phyloP scores from a whole-genome alignment of 1,140 invertebrate species.

The Trichomalopsis sarcophagae region DNA sequence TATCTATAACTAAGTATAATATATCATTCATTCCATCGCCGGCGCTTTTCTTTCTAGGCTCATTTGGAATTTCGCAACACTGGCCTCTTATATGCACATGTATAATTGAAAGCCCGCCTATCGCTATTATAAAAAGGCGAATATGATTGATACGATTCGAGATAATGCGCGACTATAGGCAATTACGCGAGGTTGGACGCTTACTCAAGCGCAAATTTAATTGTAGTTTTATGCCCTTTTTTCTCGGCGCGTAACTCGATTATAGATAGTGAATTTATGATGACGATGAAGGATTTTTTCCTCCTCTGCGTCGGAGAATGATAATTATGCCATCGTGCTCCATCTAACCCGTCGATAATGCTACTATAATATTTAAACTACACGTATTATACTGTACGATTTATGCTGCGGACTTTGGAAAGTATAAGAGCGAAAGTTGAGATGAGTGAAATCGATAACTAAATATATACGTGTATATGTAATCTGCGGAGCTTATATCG shows the following conservation, averaged over 20 bases:
- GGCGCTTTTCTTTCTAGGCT: not conserved
- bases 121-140: not conserved
- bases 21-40: no score
- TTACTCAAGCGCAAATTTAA: constrained; percentile 1
- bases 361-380: no score
- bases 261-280: not conserved
- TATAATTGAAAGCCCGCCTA: not conserved
- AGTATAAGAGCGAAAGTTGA: no score
- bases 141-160: not conserved
- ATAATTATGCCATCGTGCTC: not conserved
- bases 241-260: not conserved
- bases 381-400: no score
- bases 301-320: not conserved
- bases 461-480: no score
- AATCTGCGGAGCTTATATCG: not conserved
- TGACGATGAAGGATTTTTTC: not conserved
- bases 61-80: not conserved
- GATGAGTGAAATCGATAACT: not conserved
- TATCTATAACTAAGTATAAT: no score
- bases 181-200: not conserved
- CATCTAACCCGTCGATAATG: no score
- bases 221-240: not conserved
- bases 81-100: not conserved
- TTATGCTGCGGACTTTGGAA: no score
- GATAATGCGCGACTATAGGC: not conserved